Evolutionary conservation across 2,888 invertebrate genomes (phyloP).

Genomic region (Dasypolia templi): DNA sequence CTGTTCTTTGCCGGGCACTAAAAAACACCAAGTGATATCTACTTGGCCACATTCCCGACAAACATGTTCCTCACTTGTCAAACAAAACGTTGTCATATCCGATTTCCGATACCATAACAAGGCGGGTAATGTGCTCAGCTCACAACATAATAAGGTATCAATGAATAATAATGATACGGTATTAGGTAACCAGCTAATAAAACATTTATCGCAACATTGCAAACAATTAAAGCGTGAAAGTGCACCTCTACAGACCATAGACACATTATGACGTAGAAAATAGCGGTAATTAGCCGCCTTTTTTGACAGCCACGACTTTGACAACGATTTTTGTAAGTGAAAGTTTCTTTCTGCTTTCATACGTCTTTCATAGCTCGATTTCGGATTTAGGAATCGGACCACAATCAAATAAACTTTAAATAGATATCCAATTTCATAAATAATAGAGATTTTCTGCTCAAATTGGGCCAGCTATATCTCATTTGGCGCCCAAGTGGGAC

Average conservation of each 20-base stretch:
- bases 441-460: background rate
- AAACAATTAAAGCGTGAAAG: constrained; percentile 68
- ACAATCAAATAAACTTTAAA: background rate
- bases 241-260: constrained; percentile 25
- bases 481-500: constrained; percentile 29
- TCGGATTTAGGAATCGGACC: background rate
- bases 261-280: constrained; percentile 48
- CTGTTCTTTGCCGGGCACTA: background rate
- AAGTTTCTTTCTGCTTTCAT: constrained; percentile 41
- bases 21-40: background rate
- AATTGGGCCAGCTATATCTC: background rate
- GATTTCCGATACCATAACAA: constrained; percentile 31
- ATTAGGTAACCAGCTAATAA: constrained; percentile 54
- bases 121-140: constrained; percentile 5
- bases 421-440: background rate
- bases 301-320: constrained; percentile 50
- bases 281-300: constrained; percentile 56
- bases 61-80: background rate
- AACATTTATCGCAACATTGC: constrained; percentile 52
- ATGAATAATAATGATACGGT: constrained; percentile 47
- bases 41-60: constrained; percentile 4
- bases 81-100: constrained; percentile 40
- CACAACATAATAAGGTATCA: constrained; percentile 38
- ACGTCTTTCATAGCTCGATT: constrained; percentile 10
- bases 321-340: constrained; percentile 34